Percentiles rank a stretch among this genome's conserved stretches.
phyloP scores from a whole-genome alignment of 2,888 invertebrate genomes.

The Terebella lapidaria region DNA sequence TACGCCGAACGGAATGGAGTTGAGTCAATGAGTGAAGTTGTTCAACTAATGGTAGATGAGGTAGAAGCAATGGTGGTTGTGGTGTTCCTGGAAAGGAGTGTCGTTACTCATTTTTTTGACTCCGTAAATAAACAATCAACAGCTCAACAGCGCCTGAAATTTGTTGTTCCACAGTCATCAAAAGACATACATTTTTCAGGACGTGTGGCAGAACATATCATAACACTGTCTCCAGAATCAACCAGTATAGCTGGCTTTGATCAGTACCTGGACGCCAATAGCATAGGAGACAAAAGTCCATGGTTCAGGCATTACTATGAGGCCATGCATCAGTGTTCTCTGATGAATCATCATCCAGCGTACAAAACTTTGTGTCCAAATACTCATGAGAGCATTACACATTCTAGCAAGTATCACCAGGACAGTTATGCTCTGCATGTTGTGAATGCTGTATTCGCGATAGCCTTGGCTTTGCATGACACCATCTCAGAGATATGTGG shows the following conservation, averaged over 20 bases:
- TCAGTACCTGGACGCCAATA: conserved; percentile 35
- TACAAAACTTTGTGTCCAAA: not conserved
- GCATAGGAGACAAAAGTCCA: conserved; percentile 51
- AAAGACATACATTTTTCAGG: too few relatives aligned
- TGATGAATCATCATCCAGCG: too few relatives aligned
- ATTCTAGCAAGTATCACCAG: conserved; percentile 35
- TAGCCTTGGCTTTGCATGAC: conserved; percentile 38
- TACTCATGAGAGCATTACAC: conserved; percentile 4
- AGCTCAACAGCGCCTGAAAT: conserved; percentile 15
- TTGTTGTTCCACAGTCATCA: too few relatives aligned
- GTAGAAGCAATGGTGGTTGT: conserved; percentile 33
- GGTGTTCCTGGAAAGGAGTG: conserved; percentile 35
- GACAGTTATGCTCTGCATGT: conserved; percentile 47
- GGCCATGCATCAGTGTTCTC: conserved; percentile 47
- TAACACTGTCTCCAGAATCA: conserved; percentile 40
- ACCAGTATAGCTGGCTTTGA: conserved; percentile 38
- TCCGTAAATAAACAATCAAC: conserved; percentile 29
- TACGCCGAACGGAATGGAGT: not conserved
- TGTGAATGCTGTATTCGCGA: conserved; percentile 45
- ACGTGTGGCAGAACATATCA: conserved; percentile 20
- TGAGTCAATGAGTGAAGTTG: conserved; percentile 16
- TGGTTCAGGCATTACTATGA: conserved; percentile 54
- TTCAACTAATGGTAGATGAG: conserved; percentile 23
- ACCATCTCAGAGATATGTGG: conserved; percentile 24
- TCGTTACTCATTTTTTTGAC: conserved; percentile 33